Base-by-base conservation (phyloP, 2,888 invertebrate genomes). In the Sthenelais limicola region DNA sequence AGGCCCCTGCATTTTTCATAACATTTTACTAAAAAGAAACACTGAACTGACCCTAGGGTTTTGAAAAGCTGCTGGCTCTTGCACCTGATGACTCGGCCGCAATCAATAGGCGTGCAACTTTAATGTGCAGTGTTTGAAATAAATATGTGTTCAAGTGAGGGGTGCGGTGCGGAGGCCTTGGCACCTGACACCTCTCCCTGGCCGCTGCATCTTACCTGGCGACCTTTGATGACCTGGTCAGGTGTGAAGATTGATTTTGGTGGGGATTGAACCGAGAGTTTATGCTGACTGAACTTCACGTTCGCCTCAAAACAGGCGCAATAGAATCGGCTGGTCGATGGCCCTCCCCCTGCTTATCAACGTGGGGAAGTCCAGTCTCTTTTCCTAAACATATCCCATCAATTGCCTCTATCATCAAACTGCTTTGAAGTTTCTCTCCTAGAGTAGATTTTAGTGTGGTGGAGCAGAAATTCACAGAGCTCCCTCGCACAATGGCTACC, bases 61-160 rank as follows among this genome's bases (percentile, higher is more conserved):
- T 56, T 62, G 3, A 62, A 62, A 12, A n/a, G 15, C 32, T 4
- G 62, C 35, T 38, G 38, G 52, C 15, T n/a, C 12, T 62, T 62
- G 62, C 62, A 62, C 62, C 38, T 12, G 38, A 9, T 62, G 62
- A 62, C 62, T 62, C 62, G 35, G 38, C 21, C 9, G 9, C 15
- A 21, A 35, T 62, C 62, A 21, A 62, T 62, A 62, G 26, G 21
- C 62, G 38, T 62, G 38, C 62, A 62, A 35, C 38, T 62, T 62
- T 35, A 62, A 62, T 62, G 62, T 62, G 62, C 62, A 62, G 62
- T 62, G 62, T 62, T 62, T 62, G 62, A 62, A 62, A 62, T 62
- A 62, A 62, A 62, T 62, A 62, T 62, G 62, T 62, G 62, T 62
- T 38, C 62, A 62, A 62, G 62, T 62, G 62, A 38, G 38, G 62